These are phyloP conservation scores for Elgonia sp. DNA, from an alignment of 2,888 invertebrate genomes.

Conservation along the genomic window DNA sequence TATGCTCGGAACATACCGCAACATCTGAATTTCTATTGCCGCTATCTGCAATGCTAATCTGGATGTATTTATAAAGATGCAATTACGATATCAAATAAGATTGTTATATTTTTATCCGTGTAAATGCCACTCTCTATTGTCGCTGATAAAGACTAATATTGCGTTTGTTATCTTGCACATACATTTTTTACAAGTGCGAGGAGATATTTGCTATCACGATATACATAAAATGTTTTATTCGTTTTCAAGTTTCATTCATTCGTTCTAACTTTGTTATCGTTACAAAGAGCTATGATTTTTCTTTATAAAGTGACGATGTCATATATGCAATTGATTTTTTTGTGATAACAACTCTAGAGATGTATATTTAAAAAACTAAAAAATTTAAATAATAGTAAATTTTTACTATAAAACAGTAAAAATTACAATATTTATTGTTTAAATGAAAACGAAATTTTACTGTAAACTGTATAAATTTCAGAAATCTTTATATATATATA, in stretches of 20 bases:
- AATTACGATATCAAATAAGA: constrained; percentile 26
- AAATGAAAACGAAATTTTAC: too few relatives aligned
- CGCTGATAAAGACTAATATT: not conserved
- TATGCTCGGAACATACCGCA: not conserved
- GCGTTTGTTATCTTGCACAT: not conserved
- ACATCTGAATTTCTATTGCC: not conserved
- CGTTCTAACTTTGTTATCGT: constrained; percentile 7
- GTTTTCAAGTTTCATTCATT: not conserved
- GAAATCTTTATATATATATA: too few relatives aligned
- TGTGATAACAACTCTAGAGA: too few relatives aligned
- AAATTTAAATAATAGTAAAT: too few relatives aligned
- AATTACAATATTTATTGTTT: too few relatives aligned
- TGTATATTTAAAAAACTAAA: too few relatives aligned
- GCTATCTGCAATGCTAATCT: not conserved
- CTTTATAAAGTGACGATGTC: too few relatives aligned
- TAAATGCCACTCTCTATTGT: not conserved
- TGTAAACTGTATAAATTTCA: too few relatives aligned
- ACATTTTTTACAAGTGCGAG: not conserved
- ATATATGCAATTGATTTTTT: too few relatives aligned
- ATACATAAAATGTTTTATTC: not conserved
- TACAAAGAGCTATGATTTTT: not conserved
- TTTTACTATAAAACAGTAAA: too few relatives aligned
- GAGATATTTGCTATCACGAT: not conserved
- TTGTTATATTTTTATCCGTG: constrained; percentile 1
- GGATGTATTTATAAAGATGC: constrained; percentile 14